Conservation (phyloP, 2,888 invertebrate genomes). For the Aporophyla lueneburgensis region DNA sequence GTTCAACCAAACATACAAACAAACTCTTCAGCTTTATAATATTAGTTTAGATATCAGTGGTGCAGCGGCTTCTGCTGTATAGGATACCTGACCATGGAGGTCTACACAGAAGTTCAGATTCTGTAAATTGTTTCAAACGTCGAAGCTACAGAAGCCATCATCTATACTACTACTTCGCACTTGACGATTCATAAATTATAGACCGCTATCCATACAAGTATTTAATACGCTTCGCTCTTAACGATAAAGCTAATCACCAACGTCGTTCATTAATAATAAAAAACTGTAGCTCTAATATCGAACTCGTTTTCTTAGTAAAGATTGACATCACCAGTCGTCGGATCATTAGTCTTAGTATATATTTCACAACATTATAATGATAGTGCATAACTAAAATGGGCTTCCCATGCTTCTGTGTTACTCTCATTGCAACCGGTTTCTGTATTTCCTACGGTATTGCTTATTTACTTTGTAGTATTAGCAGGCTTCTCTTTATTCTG, state of each 20-base stretch:
- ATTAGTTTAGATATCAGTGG: too few species aligned
- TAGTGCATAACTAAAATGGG: conserved; percentile 64
- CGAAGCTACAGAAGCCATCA: not conserved
- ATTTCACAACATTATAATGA: conserved; percentile 57
- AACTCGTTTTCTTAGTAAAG: conserved; percentile 42
- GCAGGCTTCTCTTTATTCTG: not conserved
- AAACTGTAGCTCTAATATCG: conserved; percentile 19
- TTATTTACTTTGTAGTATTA: conserved; percentile 28
- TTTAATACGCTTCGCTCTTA: not conserved
- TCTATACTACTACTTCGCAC: not conserved
- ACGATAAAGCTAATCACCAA: conserved; percentile 6
- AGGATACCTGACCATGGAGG: not conserved
- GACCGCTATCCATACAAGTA: too few species aligned
- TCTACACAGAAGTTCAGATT: not conserved
- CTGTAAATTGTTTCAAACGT: not conserved
- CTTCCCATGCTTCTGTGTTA: conserved; percentile 70
- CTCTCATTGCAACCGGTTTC: conserved; percentile 62
- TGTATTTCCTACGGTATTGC: conserved; percentile 17
- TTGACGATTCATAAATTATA: not conserved
- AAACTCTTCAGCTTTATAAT: too few species aligned
- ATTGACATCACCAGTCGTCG: conserved; percentile 48
- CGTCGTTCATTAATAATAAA: conserved; percentile 9
- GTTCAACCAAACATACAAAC: too few species aligned
- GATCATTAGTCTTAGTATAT: conserved; percentile 32
- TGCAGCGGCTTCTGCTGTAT: not conserved